phyloP scores from a whole-genome alignment of 2,113 vertebrate genomes.

The Arvicanthis niloticus region DNA sequence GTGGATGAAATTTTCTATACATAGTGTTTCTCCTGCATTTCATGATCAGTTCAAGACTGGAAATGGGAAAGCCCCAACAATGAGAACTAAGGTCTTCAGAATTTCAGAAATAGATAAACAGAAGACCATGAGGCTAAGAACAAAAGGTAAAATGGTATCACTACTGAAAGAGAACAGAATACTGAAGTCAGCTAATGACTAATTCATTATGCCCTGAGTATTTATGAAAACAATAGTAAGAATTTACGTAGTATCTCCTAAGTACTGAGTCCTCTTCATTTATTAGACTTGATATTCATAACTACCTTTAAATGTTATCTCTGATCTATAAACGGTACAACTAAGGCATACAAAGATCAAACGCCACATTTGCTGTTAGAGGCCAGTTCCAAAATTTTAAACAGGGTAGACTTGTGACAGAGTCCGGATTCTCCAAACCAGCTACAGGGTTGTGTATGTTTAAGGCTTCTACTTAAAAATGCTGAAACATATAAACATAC shows the following conservation, averaged over 20 bases:
- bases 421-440: not conserved
- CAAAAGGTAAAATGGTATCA: not conserved
- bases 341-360: not conserved
- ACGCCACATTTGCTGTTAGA: not conserved
- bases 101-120: not conserved
- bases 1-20: not conserved
- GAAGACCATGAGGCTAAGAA: not conserved
- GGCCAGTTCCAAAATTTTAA: not conserved
- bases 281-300: slow-evolving; percentile 21
- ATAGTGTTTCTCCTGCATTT: not conserved
- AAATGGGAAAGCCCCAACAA: not conserved
- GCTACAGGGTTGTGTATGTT: not conserved
- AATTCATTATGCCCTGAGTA: not conserved
- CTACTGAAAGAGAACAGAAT: not conserved
- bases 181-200: not conserved
- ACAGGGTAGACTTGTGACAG: not conserved
- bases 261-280: not conserved
- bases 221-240: slow-evolving; percentile 12
- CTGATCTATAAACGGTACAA: not conserved
- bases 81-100: not conserved
- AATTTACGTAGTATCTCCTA: not conserved
- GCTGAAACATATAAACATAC: not conserved
- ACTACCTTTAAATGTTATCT: not conserved
- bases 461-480: not conserved
- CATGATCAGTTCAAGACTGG: not conserved